Conservation (phyloP, 37 sponge, comb jelly and placozoan genomes). For the Chondrosia reniformis region DNA sequence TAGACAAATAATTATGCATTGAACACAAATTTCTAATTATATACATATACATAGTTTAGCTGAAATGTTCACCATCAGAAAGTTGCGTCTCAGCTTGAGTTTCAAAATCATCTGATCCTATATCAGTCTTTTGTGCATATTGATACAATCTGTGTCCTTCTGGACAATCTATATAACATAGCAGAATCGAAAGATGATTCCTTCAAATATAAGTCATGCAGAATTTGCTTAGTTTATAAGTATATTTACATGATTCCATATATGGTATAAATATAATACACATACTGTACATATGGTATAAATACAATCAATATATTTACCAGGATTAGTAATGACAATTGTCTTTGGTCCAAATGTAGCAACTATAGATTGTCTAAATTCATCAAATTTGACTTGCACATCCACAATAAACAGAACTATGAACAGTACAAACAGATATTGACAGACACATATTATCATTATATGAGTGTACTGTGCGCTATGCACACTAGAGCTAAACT, state of each 20-base stretch:
- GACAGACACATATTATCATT: not conserved
- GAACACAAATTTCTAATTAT: no score
- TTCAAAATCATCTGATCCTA: not conserved
- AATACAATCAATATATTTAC: slow-evolving; percentile 12
- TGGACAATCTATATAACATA: slow-evolving; percentile 40
- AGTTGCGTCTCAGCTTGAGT: not conserved
- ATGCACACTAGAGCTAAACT: no score
- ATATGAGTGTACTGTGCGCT: not conserved
- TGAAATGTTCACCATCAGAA: slow-evolving; percentile 1
- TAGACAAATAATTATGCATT: no score
- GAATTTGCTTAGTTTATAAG: slow-evolving; percentile 62
- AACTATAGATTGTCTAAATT: slow-evolving; percentile 51
- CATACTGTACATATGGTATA: not conserved
- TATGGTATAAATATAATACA: not conserved
- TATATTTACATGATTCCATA: not conserved
- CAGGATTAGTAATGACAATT: slow-evolving; percentile 80
- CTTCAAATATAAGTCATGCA: slow-evolving; percentile 78
- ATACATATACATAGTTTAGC: no score
- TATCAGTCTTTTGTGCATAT: slow-evolving; percentile 45
- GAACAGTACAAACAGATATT: not conserved
- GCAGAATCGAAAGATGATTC: not conserved
- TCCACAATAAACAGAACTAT: slow-evolving; percentile 75
- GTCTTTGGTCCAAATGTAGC: slow-evolving; percentile 69
- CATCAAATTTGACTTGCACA: slow-evolving; percentile 65
- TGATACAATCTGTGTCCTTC: slow-evolving; percentile 81